Evolutionary conservation across 2,888 invertebrate species (phyloP), one percentile per base, ranked within the genome.

Genomic region (Sinopyrophorus schimmeli): DNA sequence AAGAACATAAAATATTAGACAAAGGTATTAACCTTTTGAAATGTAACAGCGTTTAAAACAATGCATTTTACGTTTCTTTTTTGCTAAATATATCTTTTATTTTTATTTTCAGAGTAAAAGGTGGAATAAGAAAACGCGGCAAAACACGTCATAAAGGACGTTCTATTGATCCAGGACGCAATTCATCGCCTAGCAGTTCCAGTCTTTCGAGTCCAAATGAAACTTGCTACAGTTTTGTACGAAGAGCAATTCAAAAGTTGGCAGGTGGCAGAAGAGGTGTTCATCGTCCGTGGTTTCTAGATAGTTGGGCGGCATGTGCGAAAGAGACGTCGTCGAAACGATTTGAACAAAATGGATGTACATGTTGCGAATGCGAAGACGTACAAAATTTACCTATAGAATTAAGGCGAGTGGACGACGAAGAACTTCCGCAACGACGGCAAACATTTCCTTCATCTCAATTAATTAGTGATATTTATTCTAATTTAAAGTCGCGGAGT

Each of bases 181-280:
- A 76, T 71, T 80, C 70, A 9, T 81, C 81, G 1, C 87, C 86
- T 11, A 90, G 91, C 62, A 91, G 90, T 53, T 92, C 92, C 12
- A 92, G 91, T 54, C 79, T 92, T 21, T 92, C 92, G 35, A 92
- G 91, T 54, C 93, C 93, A 3, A 92, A 92, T 68, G 93, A 93
- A 75, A 92, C 92, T 2, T 94, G 94, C 70, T 94, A 94, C 74
- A 92, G 92, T 63, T 94, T 94, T 70, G 92, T 94, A 3, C 79
- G 93, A 31, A 80, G 91, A 64, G 93, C 93, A 6, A 80, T 94
- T 35, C 72, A 92, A 78, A 87, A 90, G 75, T 74, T 92, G 35
- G 91, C 92, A 2, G 88, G 90, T 2, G 77, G 80, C 1, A 76
- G 77, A 52, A 71, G 81, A 16, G 74, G 74, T 38, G 80, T 86